Percentiles rank a stretch among this genome's conserved stretches.
phyloP scores from a whole-genome alignment of 2,797 vertebrate genomes.

The Oreochromis mossambicus region DNA sequence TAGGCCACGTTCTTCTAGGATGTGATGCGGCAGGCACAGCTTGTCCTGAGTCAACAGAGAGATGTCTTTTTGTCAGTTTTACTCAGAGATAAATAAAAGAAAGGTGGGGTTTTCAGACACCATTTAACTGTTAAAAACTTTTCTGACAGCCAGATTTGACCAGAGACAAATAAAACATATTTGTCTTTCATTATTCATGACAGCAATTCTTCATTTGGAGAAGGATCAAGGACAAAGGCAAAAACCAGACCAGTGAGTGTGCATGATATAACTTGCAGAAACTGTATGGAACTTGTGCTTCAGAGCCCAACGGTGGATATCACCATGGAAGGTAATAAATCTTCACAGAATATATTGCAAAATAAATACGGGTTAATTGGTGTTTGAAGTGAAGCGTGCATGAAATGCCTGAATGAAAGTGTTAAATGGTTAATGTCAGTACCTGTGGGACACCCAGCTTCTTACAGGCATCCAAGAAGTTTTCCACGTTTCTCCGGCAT shows the following conservation, averaged over 20 bases:
- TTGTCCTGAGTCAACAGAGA: slow-evolving; percentile 81
- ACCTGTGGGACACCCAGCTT: slow-evolving; percentile 97
- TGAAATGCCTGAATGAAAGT: background rate
- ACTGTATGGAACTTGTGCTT: background rate
- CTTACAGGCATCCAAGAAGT: slow-evolving; percentile 97
- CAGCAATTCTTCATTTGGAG: background rate
- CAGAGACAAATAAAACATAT: background rate
- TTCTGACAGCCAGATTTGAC: background rate
- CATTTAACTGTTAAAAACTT: background rate
- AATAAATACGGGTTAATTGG: background rate
- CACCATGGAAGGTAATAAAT: background rate
- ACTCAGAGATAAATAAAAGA: background rate
- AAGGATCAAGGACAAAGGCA: background rate
- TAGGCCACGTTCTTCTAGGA: slow-evolving; percentile 94
- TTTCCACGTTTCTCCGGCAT: slow-evolving; percentile 97
- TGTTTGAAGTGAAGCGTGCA: background rate
- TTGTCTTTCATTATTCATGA: background rate
- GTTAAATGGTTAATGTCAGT: slow-evolving; percentile 8
- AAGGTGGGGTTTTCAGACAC: background rate
- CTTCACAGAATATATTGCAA: background rate
- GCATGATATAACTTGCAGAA: background rate
- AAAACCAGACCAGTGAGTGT: background rate
- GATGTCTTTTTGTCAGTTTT: background rate
- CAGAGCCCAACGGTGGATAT: background rate
- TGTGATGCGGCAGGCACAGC: slow-evolving; percentile 97